A percentile compares a stretch with the other conserved stretches of the same genome.
These are phyloP conservation scores for Heterohyrax brucei DNA, from an alignment of 2,797 vertebrate genomes.

Conservation along the genomic window DNA sequence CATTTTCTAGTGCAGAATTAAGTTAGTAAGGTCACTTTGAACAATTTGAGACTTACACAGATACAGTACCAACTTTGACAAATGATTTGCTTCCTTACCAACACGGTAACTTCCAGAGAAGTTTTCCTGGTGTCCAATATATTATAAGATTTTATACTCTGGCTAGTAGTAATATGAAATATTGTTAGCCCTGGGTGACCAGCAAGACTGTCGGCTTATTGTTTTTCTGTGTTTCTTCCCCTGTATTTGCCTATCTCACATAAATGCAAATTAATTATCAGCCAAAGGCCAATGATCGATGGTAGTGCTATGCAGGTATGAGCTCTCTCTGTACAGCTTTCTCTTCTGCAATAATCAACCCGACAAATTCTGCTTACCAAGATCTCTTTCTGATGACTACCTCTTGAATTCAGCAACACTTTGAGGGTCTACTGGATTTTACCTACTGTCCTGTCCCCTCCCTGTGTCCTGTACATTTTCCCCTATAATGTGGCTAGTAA, in stretches of 20 bases:
- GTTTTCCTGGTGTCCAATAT: too few species aligned
- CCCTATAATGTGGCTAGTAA: too few species aligned
- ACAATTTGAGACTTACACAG: neutral
- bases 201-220: neutral
- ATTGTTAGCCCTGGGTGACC: neutral
- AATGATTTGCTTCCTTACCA: neutral
- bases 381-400: neutral
- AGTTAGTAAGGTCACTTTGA: neutral
- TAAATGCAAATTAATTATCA: neutral
- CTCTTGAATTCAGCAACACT: neutral
- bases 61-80: neutral
- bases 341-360: neutral
- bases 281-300: neutral
- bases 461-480: too few species aligned
- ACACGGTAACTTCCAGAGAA: neutral
- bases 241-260: neutral
- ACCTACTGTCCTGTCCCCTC: neutral
- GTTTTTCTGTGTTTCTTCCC: neutral
- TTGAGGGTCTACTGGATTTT: neutral
- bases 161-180: neutral
- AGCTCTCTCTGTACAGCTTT: neutral
- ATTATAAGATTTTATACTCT: neutral
- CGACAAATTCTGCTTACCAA: neutral
- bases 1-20: neutral
- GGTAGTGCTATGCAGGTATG: neutral